A percentile compares a stretch with the other conserved stretches of the same genome.
These are phyloP conservation scores for Tetragonisca angustula DNA, from an alignment of 2,888 invertebrate genomes.

Conservation along the genomic window DNA sequence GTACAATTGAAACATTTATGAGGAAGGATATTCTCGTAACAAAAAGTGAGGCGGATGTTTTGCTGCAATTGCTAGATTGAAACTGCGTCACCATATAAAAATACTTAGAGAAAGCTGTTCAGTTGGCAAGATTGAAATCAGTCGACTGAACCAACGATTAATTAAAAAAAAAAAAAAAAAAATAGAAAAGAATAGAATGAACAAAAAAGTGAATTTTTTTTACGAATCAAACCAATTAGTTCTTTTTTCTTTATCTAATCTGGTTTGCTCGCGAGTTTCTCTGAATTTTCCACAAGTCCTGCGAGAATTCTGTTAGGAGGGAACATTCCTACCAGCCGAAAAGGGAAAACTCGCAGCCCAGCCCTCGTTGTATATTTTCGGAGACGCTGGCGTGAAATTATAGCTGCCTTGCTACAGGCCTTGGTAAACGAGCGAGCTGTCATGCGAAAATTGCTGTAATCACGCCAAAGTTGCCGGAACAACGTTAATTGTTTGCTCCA, in stretches of 20 bases:
- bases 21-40: not conserved
- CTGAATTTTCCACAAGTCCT: not conserved
- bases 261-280: too few species aligned
- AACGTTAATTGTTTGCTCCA: slow-evolving; percentile 73
- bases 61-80: not conserved
- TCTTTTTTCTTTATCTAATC: too few species aligned
- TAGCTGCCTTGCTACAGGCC: slow-evolving; percentile 9
- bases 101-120: not conserved
- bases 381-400: slow-evolving; percentile 35
- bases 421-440: slow-evolving; percentile 51
- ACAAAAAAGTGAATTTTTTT: too few species aligned
- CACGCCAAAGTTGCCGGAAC: slow-evolving; percentile 69
- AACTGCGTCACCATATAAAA: not conserved
- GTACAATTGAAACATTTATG: too few species aligned
- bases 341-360: not conserved
- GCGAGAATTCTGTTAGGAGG: not conserved
- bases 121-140: not conserved
- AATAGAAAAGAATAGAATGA: too few species aligned
- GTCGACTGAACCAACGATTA: not conserved
- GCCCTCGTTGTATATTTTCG: slow-evolving; percentile 20
- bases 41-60: not conserved
- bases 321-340: not conserved
- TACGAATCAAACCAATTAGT: too few species aligned
- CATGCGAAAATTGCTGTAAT: slow-evolving; percentile 69
- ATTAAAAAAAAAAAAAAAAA: too few species aligned